phyloP scores from a whole-genome alignment of 2,888 invertebrate genomes.

The Sympetrum striolatum region DNA sequence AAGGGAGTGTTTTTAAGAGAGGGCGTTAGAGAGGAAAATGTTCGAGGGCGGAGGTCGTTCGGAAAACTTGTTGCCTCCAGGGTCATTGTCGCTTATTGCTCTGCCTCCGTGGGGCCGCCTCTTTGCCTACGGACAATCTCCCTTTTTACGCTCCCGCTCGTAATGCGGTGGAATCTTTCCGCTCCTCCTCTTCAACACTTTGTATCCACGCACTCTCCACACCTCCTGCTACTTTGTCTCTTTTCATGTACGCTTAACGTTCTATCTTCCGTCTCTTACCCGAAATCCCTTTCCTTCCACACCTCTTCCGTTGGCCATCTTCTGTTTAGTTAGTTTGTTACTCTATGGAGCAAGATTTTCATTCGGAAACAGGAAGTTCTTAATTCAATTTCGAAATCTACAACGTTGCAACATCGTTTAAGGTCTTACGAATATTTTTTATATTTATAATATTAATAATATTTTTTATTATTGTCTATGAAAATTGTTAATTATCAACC shows the following conservation, averaged over 20 bases:
- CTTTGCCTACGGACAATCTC: not conserved
- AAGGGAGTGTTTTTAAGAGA: slow-evolving; percentile 5
- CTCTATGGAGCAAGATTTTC: too few species aligned
- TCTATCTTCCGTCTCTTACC: not conserved
- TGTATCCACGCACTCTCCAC: not conserved
- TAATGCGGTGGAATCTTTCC: slow-evolving; percentile 8
- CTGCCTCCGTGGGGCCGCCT: not conserved
- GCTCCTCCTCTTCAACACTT: not conserved
- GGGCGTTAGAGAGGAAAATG: not conserved
- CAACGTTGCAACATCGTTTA: too few species aligned
- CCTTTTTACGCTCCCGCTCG: not conserved
- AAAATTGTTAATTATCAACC: too few species aligned
- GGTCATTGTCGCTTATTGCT: slow-evolving; percentile 39
- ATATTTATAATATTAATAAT: too few species aligned
- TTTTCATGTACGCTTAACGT: not conserved
- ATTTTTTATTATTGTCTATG: too few species aligned
- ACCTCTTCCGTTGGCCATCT: not conserved
- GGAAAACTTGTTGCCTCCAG: slow-evolving; percentile 39
- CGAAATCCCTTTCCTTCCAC: not conserved
- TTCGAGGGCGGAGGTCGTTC: slow-evolving; percentile 27
- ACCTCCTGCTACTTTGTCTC: not conserved
- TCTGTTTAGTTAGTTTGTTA: not conserved
- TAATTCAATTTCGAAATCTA: too few species aligned
- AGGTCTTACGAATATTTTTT: too few species aligned
- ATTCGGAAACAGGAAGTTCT: too few species aligned